Evolutionary conservation across 2,888 invertebrate species (phyloP), one percentile per base, ranked within the genome.

Genomic region (Junonia oenone): DNA sequence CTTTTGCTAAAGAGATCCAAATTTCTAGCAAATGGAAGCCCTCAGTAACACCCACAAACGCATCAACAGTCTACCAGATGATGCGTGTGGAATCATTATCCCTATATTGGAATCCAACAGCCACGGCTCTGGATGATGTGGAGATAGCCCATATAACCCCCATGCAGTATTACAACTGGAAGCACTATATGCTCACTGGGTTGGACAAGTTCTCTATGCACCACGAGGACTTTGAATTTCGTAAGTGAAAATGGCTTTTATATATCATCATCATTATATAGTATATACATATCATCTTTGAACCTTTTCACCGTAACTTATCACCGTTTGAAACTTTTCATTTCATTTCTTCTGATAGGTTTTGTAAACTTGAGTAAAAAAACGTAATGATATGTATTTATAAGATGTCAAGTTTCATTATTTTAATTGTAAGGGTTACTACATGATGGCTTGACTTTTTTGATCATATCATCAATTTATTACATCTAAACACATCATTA

Each of bases 151-250:
- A 90, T 61, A 90, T 90, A 47, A 90, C 90, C 0, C 90, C 88
- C 26, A 91, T 82, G 77, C 91, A 92, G 75, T 94, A 91, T 68
- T 93, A 93, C 62, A 90, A 92, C 73, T 95, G 95, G 95, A 94
- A 95, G 71, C 94, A 93, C 65, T 91, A 93, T 48, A 94, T 96
- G 94, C 91, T 94, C 14, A 92, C 92, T 48, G 95, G 95, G 0
- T 81, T 96, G 6, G 93, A 95, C 68, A 95, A 94, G 65, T 95
- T 95, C 75, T 93, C 93, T 14, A 94, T 95, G 86, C 94, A 94
- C 71, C 92, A 93, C 60, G 94, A 95, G 74, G 93, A 94, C 59
- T 95, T 96, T 76, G 94, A 96, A 68, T 96, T 96, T 79, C 85
- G 96, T 96, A 82, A 92, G 94, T 92, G 15, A 5, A 11, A 8